Evolutionary conservation across 2,888 invertebrate species (phyloP).

Genomic region (Drosophila imparisetae): DNA sequence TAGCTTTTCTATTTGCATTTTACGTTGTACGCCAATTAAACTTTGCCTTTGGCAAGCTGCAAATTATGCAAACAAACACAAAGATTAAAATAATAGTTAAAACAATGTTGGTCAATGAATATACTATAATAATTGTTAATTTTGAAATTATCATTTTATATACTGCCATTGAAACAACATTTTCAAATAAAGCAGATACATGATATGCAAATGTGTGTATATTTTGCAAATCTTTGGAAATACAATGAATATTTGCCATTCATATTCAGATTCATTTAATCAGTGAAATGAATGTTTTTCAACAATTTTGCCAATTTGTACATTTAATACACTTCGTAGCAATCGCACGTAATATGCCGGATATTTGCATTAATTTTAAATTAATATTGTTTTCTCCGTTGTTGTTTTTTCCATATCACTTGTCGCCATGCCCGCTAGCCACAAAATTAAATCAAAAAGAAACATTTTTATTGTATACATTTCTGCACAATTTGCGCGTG

Average conservation of each 20-base stretch:
- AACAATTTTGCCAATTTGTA: background rate
- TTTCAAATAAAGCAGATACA: background rate
- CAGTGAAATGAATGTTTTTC: background rate
- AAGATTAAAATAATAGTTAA: background rate
- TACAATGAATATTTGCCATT: background rate
- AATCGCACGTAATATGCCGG: conserved; percentile 30
- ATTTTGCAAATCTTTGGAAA: background rate
- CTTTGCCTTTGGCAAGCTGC: background rate
- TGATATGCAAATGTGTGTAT: background rate
- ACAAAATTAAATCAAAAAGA: conserved; percentile 72
- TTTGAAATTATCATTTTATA: background rate
- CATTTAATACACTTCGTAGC: background rate
- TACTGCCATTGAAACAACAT: background rate
- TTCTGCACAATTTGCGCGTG: conserved; percentile 47
- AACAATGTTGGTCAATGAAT: background rate
- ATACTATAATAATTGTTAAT: background rate
- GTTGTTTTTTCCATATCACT: conserved; percentile 43
- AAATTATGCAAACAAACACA: background rate
- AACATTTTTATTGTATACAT: conserved; percentile 24
- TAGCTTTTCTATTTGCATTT: conserved; percentile 9
- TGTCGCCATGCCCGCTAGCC: conserved; percentile 41
- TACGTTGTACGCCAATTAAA: conserved; percentile 10
- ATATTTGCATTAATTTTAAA: conserved; percentile 63
- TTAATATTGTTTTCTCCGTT: conserved; percentile 33
- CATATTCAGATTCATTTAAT: background rate